These are phyloP conservation scores for Crenuchus spilurus DNA, from an alignment of 2,797 vertebrate species.

Conservation along the genomic window DNA sequence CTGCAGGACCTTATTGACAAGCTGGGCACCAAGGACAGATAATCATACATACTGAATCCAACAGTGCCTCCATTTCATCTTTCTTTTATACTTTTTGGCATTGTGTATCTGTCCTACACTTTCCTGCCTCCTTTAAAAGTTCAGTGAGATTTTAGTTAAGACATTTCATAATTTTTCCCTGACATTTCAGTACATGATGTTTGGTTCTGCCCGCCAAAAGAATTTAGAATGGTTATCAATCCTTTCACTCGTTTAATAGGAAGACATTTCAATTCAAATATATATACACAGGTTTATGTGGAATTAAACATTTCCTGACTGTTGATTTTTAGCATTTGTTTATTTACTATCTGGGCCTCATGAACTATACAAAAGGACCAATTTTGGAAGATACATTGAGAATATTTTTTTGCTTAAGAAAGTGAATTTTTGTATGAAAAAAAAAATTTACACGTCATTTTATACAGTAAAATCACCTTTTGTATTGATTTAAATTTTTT, in stretches of 20 bases:
- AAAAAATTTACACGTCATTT: no score
- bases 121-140: not conserved
- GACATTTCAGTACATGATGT: not conserved
- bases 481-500: not conserved
- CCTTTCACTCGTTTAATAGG: no score
- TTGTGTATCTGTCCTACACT: not conserved
- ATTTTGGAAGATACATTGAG: not conserved
- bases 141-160: not conserved
- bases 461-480: no score
- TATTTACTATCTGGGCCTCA: not conserved
- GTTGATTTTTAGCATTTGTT: slow-evolving; percentile 7
- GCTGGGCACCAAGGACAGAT: slow-evolving; percentile 96
- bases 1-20: slow-evolving; percentile 97
- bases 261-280: no score
- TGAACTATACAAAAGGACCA: not conserved
- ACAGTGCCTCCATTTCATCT: slow-evolving; percentile 25
- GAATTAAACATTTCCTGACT: slow-evolving; percentile 4
- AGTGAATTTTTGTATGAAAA: slow-evolving; percentile 12
- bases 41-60: slow-evolving; percentile 62
- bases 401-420: not conserved
- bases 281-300: not conserved
- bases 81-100: not conserved
- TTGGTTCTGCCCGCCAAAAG: not conserved
- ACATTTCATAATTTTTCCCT: slow-evolving; percentile 1
- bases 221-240: not conserved